Evolutionary conservation across 2,888 invertebrate genomes (phyloP), one percentile per base, ranked within the genome.

Genomic region (Phragmatobia fuliginosa): DNA sequence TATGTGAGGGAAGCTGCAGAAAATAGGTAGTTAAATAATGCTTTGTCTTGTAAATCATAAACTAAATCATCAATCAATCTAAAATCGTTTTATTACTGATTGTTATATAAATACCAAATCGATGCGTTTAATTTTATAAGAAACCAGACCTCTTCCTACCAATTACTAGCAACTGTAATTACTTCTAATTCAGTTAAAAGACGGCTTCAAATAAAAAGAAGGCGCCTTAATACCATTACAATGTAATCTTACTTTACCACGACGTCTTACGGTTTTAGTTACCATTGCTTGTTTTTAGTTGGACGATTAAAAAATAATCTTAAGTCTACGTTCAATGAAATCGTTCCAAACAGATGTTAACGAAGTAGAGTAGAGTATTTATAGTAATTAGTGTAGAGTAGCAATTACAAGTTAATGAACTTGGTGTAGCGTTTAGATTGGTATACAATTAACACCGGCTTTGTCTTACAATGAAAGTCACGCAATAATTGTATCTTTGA

Each of bases 111-210:
- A 52, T 69, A 73, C 69, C 68, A 72, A 63, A 66, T 45, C 49
- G 59, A 71, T 63, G 38, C 41, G 61, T 58, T 73, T 68, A 71
- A 76, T 74, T 81, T 74, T 74, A 32, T 72, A 74, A 77, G 74
- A 74, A 75, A 68, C 67, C 66, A 61, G 31, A 76, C 58, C 25
- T 78, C 75, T 76, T 73, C 71, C 21, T 63, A 74, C 75, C 66
- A 79, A 69, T 69, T 61, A 69, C 79, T 86, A 85, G 88, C 83
- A 81, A 83, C 73, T 66, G 70, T 81, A 85, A 87, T 89, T 85
- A 85, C 80, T 81, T 84, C 85, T 85, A 85, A 88, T 87, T 84
- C 77, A 75, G 81, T 82, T 82, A 82, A 79, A 83, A 74, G 76
- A 74, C 73, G 75, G 72, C 70, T 73, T 71, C 63, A 63, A 74